Conservation (phyloP, 2,113 vertebrate species). For the Solea solea region DNA sequence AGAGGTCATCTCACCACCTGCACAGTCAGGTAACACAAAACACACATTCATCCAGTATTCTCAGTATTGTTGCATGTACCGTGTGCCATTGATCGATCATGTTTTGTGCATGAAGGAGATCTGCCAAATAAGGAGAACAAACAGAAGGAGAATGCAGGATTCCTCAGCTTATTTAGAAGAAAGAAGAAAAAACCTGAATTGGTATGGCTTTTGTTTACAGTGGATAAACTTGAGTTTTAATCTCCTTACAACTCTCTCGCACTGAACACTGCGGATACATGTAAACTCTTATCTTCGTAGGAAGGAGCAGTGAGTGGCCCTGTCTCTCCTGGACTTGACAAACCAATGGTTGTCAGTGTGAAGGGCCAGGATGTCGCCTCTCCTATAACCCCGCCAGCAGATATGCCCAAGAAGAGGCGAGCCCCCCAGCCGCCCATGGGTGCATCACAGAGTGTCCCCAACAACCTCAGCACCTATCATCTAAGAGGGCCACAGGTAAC, state of each 20-base stretch:
- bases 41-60: not conserved
- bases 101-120: constrained; percentile 28
- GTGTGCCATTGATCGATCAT: not conserved
- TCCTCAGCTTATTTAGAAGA: constrained; percentile 90
- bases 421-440: constrained; percentile 87
- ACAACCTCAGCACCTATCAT: constrained; percentile 69
- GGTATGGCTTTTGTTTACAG: constrained; percentile 72
- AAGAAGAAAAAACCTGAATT: constrained; percentile 87
- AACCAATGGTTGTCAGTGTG: constrained; percentile 69
- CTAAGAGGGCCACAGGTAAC: constrained; percentile 51
- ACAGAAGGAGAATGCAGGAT: constrained; percentile 86
- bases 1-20: constrained; percentile 38
- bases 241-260: too few relatives aligned
- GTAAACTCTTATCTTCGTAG: constrained; percentile 59
- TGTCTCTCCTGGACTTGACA: constrained; percentile 81
- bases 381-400: constrained; percentile 74
- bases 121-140: constrained; percentile 78
- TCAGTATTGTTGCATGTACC: not conserved
- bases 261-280: too few relatives aligned
- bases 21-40: constrained; percentile 42
- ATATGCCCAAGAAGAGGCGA: constrained; percentile 89
- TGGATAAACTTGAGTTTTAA: too few relatives aligned
- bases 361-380: constrained; percentile 75
- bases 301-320: constrained; percentile 81
- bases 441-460: constrained; percentile 77